Evolutionary conservation across 2,888 invertebrate species (phyloP).

Genomic region (Alloplasta piceator): DNA sequence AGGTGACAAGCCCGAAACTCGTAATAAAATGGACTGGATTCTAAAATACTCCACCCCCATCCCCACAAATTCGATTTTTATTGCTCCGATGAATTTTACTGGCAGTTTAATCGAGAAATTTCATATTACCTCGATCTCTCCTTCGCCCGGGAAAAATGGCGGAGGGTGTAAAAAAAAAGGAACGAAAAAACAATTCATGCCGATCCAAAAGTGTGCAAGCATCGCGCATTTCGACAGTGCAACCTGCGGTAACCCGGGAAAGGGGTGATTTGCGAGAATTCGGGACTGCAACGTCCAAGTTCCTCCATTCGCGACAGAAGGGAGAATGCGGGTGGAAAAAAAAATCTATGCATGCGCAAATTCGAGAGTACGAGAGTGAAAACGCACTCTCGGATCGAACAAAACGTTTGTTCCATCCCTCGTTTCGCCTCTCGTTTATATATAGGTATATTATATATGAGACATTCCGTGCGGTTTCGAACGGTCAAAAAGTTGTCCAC

Average conservation of each 20-base stretch:
- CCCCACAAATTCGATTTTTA: no score
- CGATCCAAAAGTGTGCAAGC: slow-evolving; percentile 42
- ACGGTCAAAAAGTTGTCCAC: no score
- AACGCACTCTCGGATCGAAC: slow-evolving; percentile 27
- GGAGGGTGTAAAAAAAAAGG: no score
- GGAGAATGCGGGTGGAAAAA: slow-evolving; percentile 20
- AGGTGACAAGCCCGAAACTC: no score
- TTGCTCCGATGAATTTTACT: no score
- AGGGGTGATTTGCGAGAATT: slow-evolving; percentile 62
- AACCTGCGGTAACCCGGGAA: slow-evolving; percentile 3
- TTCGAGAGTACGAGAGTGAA: background rate
- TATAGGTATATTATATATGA: background rate
- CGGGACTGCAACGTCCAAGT: slow-evolving; percentile 27
- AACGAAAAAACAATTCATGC: slow-evolving; percentile 30
- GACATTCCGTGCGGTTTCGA: no score
- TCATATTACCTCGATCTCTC: no score
- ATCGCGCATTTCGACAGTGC: slow-evolving; percentile 39
- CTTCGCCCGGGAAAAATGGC: no score
- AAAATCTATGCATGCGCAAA: slow-evolving; percentile 14
- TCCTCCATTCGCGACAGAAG: slow-evolving; percentile 20
- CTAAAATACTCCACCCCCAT: no score
- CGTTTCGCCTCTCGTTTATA: slow-evolving; percentile 8
- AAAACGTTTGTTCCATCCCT: slow-evolving; percentile 43
- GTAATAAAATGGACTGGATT: no score
- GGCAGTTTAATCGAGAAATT: no score